These are phyloP conservation scores for Abscondita cerata DNA, from an alignment of 2,888 invertebrate species.

Conservation along the genomic window DNA sequence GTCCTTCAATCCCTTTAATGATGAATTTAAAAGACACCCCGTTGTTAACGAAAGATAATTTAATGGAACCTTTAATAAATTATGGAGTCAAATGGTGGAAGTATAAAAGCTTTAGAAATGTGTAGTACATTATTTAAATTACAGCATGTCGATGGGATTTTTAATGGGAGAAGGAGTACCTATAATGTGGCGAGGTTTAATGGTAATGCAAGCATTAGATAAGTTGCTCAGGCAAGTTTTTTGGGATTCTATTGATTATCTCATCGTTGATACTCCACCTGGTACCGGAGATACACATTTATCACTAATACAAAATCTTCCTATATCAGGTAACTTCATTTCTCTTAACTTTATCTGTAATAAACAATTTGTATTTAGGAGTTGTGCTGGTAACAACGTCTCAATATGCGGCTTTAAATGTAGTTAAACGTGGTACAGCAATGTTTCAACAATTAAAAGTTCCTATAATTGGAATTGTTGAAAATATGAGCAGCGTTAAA, in stretches of 20 bases:
- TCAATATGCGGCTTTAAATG: slow-evolving; percentile 85
- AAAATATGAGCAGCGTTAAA: slow-evolving; percentile 85
- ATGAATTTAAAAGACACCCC: slow-evolving; percentile 91
- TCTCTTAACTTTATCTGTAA: not conserved
- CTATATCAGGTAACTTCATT: slow-evolving; percentile 71
- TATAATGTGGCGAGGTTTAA: slow-evolving; percentile 93
- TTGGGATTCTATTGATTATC: slow-evolving; percentile 88
- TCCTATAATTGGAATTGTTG: slow-evolving; percentile 86
- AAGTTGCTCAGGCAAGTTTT: slow-evolving; percentile 83
- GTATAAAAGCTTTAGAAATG: not conserved
- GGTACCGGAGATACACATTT: slow-evolving; percentile 96
- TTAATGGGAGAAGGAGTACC: slow-evolving; percentile 84
- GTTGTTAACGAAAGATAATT: slow-evolving; percentile 75
- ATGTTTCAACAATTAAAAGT: slow-evolving; percentile 88
- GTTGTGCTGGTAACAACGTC: slow-evolving; percentile 93
- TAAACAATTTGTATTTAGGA: slow-evolving; percentile 60
- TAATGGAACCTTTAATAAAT: slow-evolving; percentile 87
- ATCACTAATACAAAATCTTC: slow-evolving; percentile 87
- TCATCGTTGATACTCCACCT: slow-evolving; percentile 94
- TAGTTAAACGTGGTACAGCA: slow-evolving; percentile 82
- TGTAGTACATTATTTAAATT: slow-evolving; percentile 31
- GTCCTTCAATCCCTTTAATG: slow-evolving; percentile 92
- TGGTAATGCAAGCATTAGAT: slow-evolving; percentile 96
- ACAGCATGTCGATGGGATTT: slow-evolving; percentile 95
- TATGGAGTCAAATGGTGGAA: slow-evolving; percentile 92